phyloP scores from a whole-genome alignment of 1,140 invertebrate species.

The Zaprionus gabonicus region DNA sequence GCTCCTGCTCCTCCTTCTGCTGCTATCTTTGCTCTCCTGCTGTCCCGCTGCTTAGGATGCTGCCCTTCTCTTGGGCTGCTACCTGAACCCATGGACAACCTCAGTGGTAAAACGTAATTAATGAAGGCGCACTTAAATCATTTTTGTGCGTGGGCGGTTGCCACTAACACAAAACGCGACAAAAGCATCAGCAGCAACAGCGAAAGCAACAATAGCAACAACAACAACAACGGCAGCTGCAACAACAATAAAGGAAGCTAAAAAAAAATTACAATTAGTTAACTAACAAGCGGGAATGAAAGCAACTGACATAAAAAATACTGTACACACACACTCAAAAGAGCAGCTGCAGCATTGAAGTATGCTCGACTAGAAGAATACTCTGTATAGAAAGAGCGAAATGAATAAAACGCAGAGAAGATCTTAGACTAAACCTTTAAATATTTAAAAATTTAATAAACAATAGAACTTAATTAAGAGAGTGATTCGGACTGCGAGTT shows the following conservation, averaged over 20 bases:
- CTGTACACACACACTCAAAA: background rate
- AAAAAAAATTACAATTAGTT: constrained; percentile 78
- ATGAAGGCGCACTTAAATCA: constrained; percentile 81
- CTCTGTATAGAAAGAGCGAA: background rate
- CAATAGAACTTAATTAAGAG: too few relatives aligned
- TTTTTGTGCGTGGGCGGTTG: constrained; percentile 71
- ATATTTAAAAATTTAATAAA: too few relatives aligned
- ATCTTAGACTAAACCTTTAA: too few relatives aligned
- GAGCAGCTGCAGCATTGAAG: background rate
- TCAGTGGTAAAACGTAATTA: constrained; percentile 70
- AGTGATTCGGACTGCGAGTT: too few relatives aligned
- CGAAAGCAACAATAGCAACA: constrained; percentile 29
- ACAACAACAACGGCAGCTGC: constrained; percentile 9
- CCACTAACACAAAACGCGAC: constrained; percentile 46
- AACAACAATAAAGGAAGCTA: constrained; percentile 14
- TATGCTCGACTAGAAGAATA: background rate
- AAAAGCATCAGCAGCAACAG: constrained; percentile 37
- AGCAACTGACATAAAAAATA: constrained; percentile 39
- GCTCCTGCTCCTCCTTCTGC: background rate
- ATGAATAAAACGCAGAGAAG: too few relatives aligned
- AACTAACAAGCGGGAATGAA: constrained; percentile 72
- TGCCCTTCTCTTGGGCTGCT: background rate
- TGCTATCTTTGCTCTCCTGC: background rate
- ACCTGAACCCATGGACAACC: constrained; percentile 15
- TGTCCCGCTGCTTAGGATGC: constrained; percentile 7